These are phyloP conservation scores for Eurypyga helias DNA, from an alignment of 2,113 vertebrate genomes.

Conservation along the genomic window DNA sequence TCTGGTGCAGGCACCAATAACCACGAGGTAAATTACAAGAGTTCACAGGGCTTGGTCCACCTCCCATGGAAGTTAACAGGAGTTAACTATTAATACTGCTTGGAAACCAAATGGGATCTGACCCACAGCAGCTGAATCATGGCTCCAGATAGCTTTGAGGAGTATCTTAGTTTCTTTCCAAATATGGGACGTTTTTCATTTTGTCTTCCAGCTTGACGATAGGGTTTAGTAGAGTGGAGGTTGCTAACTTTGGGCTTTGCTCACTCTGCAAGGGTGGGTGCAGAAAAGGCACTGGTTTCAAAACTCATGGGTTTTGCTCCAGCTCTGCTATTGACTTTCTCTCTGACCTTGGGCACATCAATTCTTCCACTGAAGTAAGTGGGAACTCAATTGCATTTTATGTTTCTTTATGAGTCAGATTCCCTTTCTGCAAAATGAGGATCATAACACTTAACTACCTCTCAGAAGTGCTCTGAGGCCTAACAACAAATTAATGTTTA, in stretches of 20 bases:
- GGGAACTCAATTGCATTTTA: constrained; percentile 62
- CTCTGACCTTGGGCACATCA: constrained; percentile 53
- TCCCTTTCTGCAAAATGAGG: constrained; percentile 64
- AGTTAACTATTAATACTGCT: not conserved
- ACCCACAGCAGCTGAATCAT: not conserved
- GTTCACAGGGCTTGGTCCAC: not conserved
- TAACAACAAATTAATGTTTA: constrained; percentile 67
- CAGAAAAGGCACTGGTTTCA: not conserved
- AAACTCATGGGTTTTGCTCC: not conserved
- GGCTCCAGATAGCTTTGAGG: not conserved
- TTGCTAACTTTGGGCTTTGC: not conserved
- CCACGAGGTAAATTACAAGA: not conserved
- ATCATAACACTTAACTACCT: constrained; percentile 69
- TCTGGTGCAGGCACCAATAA: not conserved
- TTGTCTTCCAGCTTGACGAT: not conserved
- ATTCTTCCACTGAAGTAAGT: constrained; percentile 54
- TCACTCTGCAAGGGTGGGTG: not conserved
- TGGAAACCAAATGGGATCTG: not conserved
- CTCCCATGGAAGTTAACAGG: not conserved
- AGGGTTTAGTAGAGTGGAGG: not conserved
- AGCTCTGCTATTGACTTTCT: constrained; percentile 45
- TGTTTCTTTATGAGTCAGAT: constrained; percentile 64
- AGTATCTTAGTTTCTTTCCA: not conserved
- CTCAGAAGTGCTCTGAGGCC: constrained; percentile 54
- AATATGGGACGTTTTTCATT: not conserved